Conservation (phyloP, 2,113 vertebrate species). For the Odontesthes bonariensis region DNA sequence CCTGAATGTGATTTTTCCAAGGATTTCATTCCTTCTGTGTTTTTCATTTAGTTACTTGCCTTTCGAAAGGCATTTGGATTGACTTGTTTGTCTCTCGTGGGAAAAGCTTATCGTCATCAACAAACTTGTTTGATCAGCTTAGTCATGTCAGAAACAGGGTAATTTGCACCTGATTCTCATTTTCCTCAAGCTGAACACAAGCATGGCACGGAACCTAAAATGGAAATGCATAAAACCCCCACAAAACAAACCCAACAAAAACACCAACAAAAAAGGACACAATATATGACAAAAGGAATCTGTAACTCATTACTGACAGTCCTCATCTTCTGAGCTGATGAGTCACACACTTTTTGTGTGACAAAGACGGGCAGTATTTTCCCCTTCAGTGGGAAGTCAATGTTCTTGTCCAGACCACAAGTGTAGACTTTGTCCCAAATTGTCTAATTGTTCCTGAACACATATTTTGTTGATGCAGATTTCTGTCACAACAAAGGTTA, state of each 20-base stretch:
- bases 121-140: slow-evolving; percentile 51
- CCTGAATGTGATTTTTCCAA: slow-evolving; percentile 16
- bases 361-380: slow-evolving; percentile 49
- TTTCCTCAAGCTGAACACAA: slow-evolving; percentile 60
- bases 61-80: slow-evolving; percentile 21
- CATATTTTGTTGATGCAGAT: slow-evolving; percentile 31
- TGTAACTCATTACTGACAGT: slow-evolving; percentile 58
- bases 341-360: slow-evolving; percentile 40
- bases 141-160: slow-evolving; percentile 58
- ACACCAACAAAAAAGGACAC: slow-evolving; percentile 6
- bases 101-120: slow-evolving; percentile 31
- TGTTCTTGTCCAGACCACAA: slow-evolving; percentile 54
- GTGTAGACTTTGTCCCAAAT: slow-evolving; percentile 29
- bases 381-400: slow-evolving; percentile 30
- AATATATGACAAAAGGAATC: slow-evolving; percentile 56
- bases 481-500: slow-evolving; percentile 10
- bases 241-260: slow-evolving; percentile 38
- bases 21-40: slow-evolving; percentile 4
- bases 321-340: slow-evolving; percentile 28
- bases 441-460: slow-evolving; percentile 33
- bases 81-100: slow-evolving; percentile 57
- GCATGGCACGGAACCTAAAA: slow-evolving; percentile 32
- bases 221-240: slow-evolving; percentile 30
- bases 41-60: slow-evolving; percentile 17
- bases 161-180: slow-evolving; percentile 67